A percentile compares a stretch with the other conserved stretches of the same genome.
Conservation (phyloP, 1,140 invertebrate genomes). For the Drusus annulatus region DNA sequence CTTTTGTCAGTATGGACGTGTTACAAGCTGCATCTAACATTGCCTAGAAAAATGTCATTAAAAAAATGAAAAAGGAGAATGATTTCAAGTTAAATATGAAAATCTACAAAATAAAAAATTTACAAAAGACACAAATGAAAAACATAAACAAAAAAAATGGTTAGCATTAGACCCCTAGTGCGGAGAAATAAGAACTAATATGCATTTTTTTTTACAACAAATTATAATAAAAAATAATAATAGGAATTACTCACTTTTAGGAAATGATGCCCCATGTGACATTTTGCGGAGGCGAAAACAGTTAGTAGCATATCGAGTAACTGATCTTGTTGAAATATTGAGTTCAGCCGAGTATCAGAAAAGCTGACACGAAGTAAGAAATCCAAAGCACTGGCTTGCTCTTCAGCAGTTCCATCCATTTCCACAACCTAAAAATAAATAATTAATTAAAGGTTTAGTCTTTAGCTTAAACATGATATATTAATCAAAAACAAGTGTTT, state of each 20-base stretch:
- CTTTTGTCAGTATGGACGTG: constrained; percentile 67
- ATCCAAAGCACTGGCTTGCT: constrained; percentile 74
- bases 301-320: constrained; percentile 71
- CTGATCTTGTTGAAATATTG: constrained; percentile 68
- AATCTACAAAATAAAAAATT: no score
- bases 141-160: no score
- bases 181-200: no score
- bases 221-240: background rate
- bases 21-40: constrained; percentile 74
- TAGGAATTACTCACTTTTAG: constrained; percentile 66
- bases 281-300: constrained; percentile 71
- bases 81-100: no score
- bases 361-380: constrained; percentile 70
- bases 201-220: no score
- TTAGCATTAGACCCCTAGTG: no score
- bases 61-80: no score
- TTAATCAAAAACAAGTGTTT: no score
- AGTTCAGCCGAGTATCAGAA: constrained; percentile 70
- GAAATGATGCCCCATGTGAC: constrained; percentile 70
- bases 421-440: constrained; percentile 72
- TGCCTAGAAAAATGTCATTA: constrained; percentile 60
- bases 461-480: no score
- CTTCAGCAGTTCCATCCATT: constrained; percentile 70
- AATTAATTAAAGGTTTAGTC: no score
- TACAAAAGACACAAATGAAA: no score